These are phyloP conservation scores for Tineola bisselliella DNA, from an alignment of 2,888 invertebrate genomes.

Conservation along the genomic window DNA sequence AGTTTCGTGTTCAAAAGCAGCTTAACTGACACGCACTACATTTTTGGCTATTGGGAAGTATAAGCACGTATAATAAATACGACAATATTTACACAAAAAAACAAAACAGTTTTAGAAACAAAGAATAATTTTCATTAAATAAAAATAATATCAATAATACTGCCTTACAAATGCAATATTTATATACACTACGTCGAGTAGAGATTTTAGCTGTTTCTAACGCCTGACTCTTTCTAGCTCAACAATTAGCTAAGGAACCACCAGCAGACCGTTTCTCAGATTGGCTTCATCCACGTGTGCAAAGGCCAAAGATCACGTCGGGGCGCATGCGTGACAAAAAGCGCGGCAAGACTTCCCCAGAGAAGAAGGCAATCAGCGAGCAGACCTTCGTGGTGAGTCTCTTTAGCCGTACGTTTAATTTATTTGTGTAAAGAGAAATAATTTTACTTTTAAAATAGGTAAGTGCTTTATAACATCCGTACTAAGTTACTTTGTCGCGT, in stretches of 20 bases:
- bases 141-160: too few species aligned
- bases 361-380: background rate
- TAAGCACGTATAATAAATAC: too few species aligned
- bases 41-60: too few species aligned
- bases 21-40: background rate
- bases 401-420: conserved; percentile 15
- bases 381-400: conserved; percentile 53
- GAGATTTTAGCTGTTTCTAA: too few species aligned
- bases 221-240: conserved; percentile 45
- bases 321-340: conserved; percentile 48
- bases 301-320: conserved; percentile 40
- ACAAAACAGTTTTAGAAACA: too few species aligned
- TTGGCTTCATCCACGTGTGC: conserved; percentile 54
- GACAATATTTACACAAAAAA: too few species aligned
- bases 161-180: too few species aligned
- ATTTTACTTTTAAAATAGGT: background rate
- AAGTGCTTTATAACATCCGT: too few species aligned
- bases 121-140: too few species aligned
- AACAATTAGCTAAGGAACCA: conserved; percentile 55
- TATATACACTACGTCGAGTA: too few species aligned
- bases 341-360: conserved; percentile 25
- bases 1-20: background rate
- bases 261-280: conserved; percentile 52
- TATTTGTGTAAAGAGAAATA: background rate
- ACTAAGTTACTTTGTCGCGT: too few species aligned